Base-by-base conservation (phyloP, 2,113 vertebrate species). In the Macheiramphus alcinus region DNA sequence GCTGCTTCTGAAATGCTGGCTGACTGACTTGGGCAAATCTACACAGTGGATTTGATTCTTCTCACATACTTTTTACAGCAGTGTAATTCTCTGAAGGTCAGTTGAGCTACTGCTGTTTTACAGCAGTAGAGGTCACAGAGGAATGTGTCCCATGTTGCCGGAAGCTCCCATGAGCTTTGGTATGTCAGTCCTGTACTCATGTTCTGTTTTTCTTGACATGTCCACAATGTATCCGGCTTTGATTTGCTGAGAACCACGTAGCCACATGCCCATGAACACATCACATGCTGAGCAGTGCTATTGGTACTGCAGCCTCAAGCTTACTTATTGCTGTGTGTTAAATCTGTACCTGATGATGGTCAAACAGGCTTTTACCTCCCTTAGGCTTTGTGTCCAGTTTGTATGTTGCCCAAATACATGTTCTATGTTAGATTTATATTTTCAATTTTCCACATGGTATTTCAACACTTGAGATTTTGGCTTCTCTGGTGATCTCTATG, bases 1-100 rank as follows among this genome's bases (percentile, higher is more conserved):
- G 82, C 47, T 87, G n/a, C 80, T 95, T 95, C 86, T 89, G 40
- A 78, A 94, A 88, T 59, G 58, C 34, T 94, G 65, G 48, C 78
- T 1, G 1, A 70, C 21, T 70, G 36, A 89, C 68, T 94, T 67
- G 45, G 75, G 26, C 63, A 86, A 74, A 78, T 91, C 74, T 94
- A 43, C 29, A 65, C 27, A 50, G 43, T 61, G 31, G 25, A 42
- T 91, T 82, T 80, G 29, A 36, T 67, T 93, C 74, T 89, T 84
- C 38, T 95, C 59, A 80, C 32, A 12, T 61, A 50, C 8, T 83
- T 90, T 73, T 66, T 84, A 71, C 25, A 81, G 59, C 40, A 76
- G n/a, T 71, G 32, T n/a, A 88, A 26, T 47, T 80, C 32, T 55
- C 25, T 75, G 83, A 68, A 75, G 62, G 42, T 90, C 50, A 8